These are phyloP conservation scores for Catostomus latipinnis DNA, from an alignment of 2,797 vertebrate species.

Conservation along the genomic window DNA sequence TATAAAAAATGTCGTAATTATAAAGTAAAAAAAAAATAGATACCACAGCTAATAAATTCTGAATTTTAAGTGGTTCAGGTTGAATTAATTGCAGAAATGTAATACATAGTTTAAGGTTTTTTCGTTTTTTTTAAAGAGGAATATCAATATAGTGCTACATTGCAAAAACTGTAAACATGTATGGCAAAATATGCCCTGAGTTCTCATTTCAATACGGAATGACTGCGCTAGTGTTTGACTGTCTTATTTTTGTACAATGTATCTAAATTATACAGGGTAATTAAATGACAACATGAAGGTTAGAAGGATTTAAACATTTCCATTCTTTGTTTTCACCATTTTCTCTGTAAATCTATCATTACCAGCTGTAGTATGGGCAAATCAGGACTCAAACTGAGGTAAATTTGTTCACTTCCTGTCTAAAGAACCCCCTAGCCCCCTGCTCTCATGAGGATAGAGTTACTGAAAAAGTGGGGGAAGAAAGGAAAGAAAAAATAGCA, in stretches of 20 bases:
- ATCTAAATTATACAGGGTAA: background rate
- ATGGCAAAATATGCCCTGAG: too few species aligned
- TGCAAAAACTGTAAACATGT: too few species aligned
- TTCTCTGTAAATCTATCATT: constrained; percentile 30
- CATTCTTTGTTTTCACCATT: background rate
- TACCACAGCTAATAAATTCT: too few species aligned
- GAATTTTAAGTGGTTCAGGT: too few species aligned
- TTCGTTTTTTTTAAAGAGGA: too few species aligned
- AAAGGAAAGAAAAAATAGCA: constrained; percentile 61
- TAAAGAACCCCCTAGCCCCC: constrained; percentile 70
- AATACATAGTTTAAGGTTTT: too few species aligned
- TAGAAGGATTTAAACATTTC: background rate
- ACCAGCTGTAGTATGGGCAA: constrained; percentile 3
- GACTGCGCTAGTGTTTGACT: background rate
- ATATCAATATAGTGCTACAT: background rate
- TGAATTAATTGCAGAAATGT: too few species aligned
- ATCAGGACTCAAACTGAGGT: constrained; percentile 27
- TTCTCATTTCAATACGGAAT: background rate
- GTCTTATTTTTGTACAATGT: background rate
- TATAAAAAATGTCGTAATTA: too few species aligned
- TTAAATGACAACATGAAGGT: constrained; percentile 3
- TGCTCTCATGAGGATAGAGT: constrained; percentile 64
- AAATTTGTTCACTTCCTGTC: constrained; percentile 75
- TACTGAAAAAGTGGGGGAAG: constrained; percentile 63
- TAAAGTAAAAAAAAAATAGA: too few species aligned